Base-by-base conservation (phyloP, 2,113 vertebrate species). In the Butastur rufipennis region DNA sequence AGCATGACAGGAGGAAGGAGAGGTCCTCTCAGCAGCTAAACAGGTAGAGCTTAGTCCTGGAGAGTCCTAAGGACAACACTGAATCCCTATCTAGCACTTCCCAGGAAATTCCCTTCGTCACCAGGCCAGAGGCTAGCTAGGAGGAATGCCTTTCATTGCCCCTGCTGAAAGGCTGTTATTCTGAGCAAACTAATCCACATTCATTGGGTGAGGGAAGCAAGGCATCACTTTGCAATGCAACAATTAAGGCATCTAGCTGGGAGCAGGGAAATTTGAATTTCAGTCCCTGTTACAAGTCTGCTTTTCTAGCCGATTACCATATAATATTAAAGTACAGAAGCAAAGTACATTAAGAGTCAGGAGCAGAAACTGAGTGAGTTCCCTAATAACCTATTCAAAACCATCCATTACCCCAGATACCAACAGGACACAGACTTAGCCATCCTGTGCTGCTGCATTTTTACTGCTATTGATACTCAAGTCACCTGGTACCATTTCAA, bases 361-460 rank as follows among this genome's bases (percentile, higher is more conserved):
- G 72, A 91, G 72, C 83, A 81, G 72, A 94, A 95, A 91, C 43
- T 5, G 2, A 81, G 36, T 4, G 2, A 81, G 34, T 70, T 89
- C 66, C 81, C 73, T 97, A 96, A 94, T 73, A 94, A 88, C 65
- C 91, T 86, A 62, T 45, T 92, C 45, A 92, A 84, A 95, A 14
- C 82, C 36, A 67, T 79, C 84, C 36, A 96, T 96, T 96, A 94
- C 78, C 23, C 36, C 47, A 65, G 86, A 71, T 81, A 85, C 61
- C 73, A 93, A 27, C 43, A 72, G 70, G 61, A 74, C 61, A 75
- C 32, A 84, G 81, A 94, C 93, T 50, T 47, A 66, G 89, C 70
- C 43, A 75, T 93, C 95, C 94, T 94, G 94, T 90, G 81, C 56
- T 90, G 87, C 95, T 79, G 87, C 91, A 94, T 96, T 96, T 96